A percentile compares a stretch with the other conserved stretches of the same genome.
Conservation (phyloP, 2,888 invertebrate species). For the Cryptocephalus moraei region DNA sequence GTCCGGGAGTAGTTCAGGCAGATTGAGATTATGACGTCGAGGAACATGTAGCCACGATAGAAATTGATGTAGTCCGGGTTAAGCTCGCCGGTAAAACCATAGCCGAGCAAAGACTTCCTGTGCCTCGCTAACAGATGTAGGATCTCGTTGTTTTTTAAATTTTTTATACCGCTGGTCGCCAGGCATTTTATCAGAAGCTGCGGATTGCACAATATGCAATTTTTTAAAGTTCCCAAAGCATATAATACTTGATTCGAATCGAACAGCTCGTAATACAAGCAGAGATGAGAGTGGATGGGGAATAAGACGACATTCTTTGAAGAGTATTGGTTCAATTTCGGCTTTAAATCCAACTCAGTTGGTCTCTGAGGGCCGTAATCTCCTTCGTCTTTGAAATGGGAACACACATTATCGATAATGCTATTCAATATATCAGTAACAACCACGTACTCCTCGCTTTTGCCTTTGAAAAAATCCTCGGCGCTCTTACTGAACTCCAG, state of each 20-base stretch:
- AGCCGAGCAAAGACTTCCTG: constrained; percentile 70
- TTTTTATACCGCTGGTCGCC: constrained; percentile 61
- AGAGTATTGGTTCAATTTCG: constrained; percentile 19
- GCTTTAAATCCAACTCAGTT: constrained; percentile 26
- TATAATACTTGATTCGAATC: constrained; percentile 66
- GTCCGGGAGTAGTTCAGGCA: constrained; percentile 74
- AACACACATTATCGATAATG: constrained; percentile 45
- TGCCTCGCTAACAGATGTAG: constrained; percentile 61
- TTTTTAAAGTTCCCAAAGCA: constrained; percentile 62
- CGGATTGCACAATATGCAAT: constrained; percentile 59
- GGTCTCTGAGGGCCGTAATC: constrained; percentile 15
- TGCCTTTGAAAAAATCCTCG: constrained; percentile 55
- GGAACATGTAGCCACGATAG: constrained; percentile 67
- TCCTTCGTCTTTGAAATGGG: constrained; percentile 19
- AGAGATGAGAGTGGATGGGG: constrained; percentile 73
- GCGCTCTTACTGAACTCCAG: constrained; percentile 51
- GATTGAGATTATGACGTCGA: constrained; percentile 65
- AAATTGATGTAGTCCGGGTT: constrained; percentile 55
- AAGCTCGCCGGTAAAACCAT: constrained; percentile 53
- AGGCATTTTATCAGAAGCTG: constrained; percentile 64
- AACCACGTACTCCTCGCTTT: constrained; percentile 37
- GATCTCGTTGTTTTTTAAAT: constrained; percentile 43
- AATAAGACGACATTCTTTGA: constrained; percentile 44
- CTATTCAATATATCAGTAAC: constrained; percentile 50
- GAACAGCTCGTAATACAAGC: constrained; percentile 70